A percentile compares a stretch with the other conserved stretches of the same genome.
Conservation (phyloP, 1,140 invertebrate genomes). For the Drosophila parvula region DNA sequence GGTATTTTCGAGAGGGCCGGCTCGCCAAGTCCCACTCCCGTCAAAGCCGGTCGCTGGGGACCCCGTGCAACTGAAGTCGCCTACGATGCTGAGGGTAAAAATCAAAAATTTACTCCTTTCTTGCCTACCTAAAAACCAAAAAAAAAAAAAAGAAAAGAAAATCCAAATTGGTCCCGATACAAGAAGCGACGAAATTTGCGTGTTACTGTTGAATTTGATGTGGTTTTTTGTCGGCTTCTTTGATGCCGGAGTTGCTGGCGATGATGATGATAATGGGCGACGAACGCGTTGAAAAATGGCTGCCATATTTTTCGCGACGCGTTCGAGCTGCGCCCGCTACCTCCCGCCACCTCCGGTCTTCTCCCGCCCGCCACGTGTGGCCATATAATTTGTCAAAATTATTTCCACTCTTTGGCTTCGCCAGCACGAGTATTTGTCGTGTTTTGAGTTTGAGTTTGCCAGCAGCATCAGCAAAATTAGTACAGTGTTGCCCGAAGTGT, state of each 20-base stretch:
- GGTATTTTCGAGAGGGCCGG: conserved; percentile 85
- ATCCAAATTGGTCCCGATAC: conserved; percentile 53
- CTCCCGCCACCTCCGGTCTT: conserved; percentile 6
- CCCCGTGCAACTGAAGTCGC: conserved; percentile 88
- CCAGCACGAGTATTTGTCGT: conserved; percentile 47
- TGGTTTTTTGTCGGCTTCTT: conserved; percentile 55
- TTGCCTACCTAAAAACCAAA: conserved; percentile 22
- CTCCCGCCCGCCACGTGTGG: conserved; percentile 33
- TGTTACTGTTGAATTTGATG: conserved; percentile 65
- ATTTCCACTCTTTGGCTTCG: conserved; percentile 61
- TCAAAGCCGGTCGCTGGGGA: conserved; percentile 87
- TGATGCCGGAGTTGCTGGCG: conserved; percentile 34
- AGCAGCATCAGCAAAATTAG: conserved; percentile 67
- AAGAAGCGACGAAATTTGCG: conserved; percentile 68
- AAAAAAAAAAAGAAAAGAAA: conserved; percentile 17
- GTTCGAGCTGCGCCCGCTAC: conserved; percentile 28
- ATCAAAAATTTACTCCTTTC: conserved; percentile 59
- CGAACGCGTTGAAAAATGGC: conserved; percentile 68
- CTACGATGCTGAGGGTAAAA: conserved; percentile 89
- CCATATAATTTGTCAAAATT: conserved; percentile 67
- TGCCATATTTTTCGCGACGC: conserved; percentile 70
- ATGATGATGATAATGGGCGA: conserved; percentile 11
- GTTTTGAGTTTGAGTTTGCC: conserved; percentile 54
- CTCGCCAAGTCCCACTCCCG: conserved; percentile 87
- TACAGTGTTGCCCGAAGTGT: conserved; percentile 47